Evolutionary conservation across 2,797 vertebrate species (phyloP), one percentile per base, ranked within the genome.

Genomic region (Sternotherus odoratus): DNA sequence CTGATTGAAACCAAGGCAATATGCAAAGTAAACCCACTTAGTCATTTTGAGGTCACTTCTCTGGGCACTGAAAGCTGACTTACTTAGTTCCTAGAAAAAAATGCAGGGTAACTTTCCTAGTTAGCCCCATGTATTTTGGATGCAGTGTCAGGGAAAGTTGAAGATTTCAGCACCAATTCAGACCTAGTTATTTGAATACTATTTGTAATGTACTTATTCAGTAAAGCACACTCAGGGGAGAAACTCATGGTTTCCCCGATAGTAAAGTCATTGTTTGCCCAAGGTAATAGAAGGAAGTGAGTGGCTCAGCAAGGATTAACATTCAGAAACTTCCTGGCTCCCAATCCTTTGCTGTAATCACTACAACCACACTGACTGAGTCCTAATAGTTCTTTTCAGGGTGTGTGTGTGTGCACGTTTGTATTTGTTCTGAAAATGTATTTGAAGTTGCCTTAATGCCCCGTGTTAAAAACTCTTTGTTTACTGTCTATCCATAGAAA

Each of bases 41-140:
- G 53, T 82, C 51, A 50, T 72, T 88, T 87, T 82, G 33, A 85
- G 83, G 28, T 87, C 79, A 69, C 78, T 79, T 88, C 54, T 82
- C 69, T 88, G 50, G 69, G 54, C 46, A 50, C 43, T 88, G 13
- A 15, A 82, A 88, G 33, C 30, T 83, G 8, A 49, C 51, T 51
- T 87, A 56, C 56, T 82, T 56, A 72, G 72, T 48, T 66, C n/a
- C 43, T 36, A 16, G 36, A 13, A 88, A 92, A 51, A 82, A 82
- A 43, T n/a, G 30, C 11, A 33, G 10, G 28, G 7, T 12, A 60
- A 13, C 36, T 82, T 30, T 39, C 54, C n/a, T 88, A 56, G 60
- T 72, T n/a, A 81, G 53, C 66, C 36, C 19, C 60, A 78, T 49
- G 81, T 83, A 82, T 72, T 87, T 74, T 56, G 69, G 39, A 84